These are phyloP conservation scores for Babylonia areolata DNA, from an alignment of 1,140 invertebrate genomes.

Conservation along the genomic window DNA sequence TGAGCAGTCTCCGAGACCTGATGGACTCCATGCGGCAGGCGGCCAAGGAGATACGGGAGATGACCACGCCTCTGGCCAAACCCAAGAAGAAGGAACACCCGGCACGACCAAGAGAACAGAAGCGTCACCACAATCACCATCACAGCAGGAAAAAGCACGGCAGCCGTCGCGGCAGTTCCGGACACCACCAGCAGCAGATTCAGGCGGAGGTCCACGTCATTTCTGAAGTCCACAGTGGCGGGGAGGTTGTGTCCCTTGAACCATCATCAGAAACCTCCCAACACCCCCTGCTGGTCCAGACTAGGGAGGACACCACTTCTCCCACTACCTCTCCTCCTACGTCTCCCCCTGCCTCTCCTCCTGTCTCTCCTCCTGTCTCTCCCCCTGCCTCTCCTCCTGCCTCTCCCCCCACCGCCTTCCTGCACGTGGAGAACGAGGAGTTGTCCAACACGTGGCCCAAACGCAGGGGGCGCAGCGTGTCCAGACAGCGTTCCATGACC, in stretches of 20 bases:
- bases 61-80: neutral
- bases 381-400: neutral
- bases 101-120: neutral
- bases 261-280: neutral
- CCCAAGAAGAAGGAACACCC: neutral
- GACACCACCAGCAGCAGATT: constrained; percentile 27
- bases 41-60: constrained; percentile 32
- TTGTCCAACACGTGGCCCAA: constrained; percentile 27
- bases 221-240: constrained; percentile 23
- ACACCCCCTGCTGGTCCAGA: neutral
- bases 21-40: constrained; percentile 32
- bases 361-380: neutral
- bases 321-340: neutral
- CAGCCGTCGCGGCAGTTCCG: neutral
- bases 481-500: constrained; percentile 1
- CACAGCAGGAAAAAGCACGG: too few species aligned
- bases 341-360: neutral
- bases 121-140: neutral
- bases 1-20: constrained; percentile 29
- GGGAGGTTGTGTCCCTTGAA: neutral
- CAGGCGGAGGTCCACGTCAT: constrained; percentile 37
- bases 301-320: too few species aligned
- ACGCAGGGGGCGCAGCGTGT: constrained; percentile 7
- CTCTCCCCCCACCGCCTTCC: constrained; percentile 5
- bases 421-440: constrained; percentile 36